Conservation (phyloP, 2,113 vertebrate genomes). For the Kryptolebias marmoratus region DNA sequence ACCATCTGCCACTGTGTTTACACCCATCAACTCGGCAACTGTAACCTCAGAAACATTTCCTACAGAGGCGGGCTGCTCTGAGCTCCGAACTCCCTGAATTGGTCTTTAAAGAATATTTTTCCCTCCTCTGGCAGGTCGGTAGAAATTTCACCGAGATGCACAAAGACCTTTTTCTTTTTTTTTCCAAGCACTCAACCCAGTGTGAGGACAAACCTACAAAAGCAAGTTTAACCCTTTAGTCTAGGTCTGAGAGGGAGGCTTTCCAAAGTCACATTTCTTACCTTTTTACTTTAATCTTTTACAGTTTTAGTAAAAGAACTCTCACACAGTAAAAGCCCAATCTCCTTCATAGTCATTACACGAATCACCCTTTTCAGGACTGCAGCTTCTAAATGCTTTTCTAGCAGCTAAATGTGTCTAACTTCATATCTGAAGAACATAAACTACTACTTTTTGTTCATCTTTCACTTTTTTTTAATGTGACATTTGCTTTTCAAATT, state of each 20-base stretch:
- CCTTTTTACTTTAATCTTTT: background rate
- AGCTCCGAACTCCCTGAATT: conserved; percentile 29
- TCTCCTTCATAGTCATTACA: background rate
- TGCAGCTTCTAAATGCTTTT: background rate
- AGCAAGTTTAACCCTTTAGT: conserved; percentile 19
- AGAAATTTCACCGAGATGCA: conserved; percentile 34
- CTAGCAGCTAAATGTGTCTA: background rate
- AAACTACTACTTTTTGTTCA: background rate
- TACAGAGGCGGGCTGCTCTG: conserved; percentile 71
- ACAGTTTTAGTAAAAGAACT: background rate
- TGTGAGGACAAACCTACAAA: conserved; percentile 15
- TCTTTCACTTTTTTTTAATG: background rate
- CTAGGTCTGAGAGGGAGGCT: background rate
- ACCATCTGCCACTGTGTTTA: conserved; percentile 86
- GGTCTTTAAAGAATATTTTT: conserved; percentile 44
- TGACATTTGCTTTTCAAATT: background rate
- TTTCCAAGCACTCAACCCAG: conserved; percentile 12
- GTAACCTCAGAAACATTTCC: conserved; percentile 85
- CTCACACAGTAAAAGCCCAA: background rate
- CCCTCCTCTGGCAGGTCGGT: conserved; percentile 33
- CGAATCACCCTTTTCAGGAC: background rate
- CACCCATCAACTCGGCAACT: conserved; percentile 79
- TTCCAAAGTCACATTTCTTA: background rate
- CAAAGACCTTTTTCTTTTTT: conserved; percentile 52
- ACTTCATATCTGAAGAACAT: background rate